These are phyloP conservation scores for Ptilonorhynchus violaceus DNA, from an alignment of 2,113 vertebrate species.

Conservation along the genomic window DNA sequence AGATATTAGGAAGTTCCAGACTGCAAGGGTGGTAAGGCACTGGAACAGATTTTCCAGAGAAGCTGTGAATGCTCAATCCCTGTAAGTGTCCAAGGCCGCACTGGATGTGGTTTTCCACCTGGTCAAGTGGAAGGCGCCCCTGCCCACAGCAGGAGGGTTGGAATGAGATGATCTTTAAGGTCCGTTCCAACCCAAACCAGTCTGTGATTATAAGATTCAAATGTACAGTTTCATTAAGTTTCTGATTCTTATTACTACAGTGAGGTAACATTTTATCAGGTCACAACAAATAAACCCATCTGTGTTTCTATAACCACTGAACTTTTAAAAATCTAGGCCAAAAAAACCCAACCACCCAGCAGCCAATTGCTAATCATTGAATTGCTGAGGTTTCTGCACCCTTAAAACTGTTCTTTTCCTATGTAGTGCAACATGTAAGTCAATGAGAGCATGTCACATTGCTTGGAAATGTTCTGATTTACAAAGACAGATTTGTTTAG, in stretches of 20 bases:
- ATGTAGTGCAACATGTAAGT: not conserved
- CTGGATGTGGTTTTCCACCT: not conserved
- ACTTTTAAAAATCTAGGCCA: not conserved
- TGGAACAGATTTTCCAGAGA: not conserved
- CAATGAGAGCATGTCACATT: not conserved
- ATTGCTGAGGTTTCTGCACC: not conserved
- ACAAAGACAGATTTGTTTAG: not conserved
- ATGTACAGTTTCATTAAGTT: not conserved
- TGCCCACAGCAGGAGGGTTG: not conserved
- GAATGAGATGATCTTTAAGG: not conserved
- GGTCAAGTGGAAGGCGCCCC: not conserved
- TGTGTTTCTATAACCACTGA: not conserved
- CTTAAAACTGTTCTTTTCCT: not conserved
- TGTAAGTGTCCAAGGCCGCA: not conserved
- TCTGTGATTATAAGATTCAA: not conserved
- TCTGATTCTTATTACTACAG: not conserved
- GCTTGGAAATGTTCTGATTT: not conserved
- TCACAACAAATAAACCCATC: not conserved
- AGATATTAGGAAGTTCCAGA: not conserved
- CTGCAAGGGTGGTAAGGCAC: not conserved
- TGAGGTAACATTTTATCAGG: not conserved
- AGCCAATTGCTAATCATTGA: not conserved
- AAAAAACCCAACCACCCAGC: not conserved
- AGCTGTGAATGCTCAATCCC: not conserved
- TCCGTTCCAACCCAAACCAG: not conserved